Percentiles rank a stretch among this genome's conserved stretches.
phyloP scores from a whole-genome alignment of 2,888 invertebrate genomes.

The Pediacus dermestoides region DNA sequence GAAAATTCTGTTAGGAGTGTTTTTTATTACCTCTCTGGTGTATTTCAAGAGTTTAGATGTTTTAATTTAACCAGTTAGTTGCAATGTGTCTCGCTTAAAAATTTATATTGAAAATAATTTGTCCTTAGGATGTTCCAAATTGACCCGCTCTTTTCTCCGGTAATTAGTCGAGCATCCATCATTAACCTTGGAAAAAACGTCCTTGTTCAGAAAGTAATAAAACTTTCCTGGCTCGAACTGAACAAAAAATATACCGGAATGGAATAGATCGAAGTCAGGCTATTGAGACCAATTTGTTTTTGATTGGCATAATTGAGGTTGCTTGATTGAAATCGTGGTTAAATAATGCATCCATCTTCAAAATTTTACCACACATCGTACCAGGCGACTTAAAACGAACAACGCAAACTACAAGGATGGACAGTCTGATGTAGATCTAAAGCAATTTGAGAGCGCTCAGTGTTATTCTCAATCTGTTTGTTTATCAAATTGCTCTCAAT shows the following conservation, averaged over 20 bases:
- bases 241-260: no score
- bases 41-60: constrained; percentile 21
- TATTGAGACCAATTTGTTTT: constrained; percentile 36
- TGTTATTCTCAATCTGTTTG: constrained; percentile 31
- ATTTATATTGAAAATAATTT: no score
- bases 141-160: no score
- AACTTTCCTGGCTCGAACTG: no score
- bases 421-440: constrained; percentile 18
- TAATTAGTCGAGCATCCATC: no score
- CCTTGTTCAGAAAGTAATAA: no score
- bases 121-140: no score
- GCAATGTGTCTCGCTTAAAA: no score
- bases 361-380: constrained; percentile 24
- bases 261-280: constrained; percentile 12
- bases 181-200: no score
- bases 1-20: constrained; percentile 27
- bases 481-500: constrained; percentile 36
- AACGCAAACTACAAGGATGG: constrained; percentile 14
- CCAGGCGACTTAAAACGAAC: constrained; percentile 11
- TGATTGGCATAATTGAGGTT: constrained; percentile 40
- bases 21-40: constrained; percentile 26
- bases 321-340: constrained; percentile 39
- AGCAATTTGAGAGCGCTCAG: constrained; percentile 20
- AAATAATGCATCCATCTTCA: constrained; percentile 32
- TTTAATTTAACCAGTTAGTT: constrained; percentile 17